A percentile compares a stretch with the other conserved stretches of the same genome.
These are phyloP conservation scores for Gouania willdenowi DNA, from an alignment of 2,797 vertebrate genomes.

Conservation along the genomic window DNA sequence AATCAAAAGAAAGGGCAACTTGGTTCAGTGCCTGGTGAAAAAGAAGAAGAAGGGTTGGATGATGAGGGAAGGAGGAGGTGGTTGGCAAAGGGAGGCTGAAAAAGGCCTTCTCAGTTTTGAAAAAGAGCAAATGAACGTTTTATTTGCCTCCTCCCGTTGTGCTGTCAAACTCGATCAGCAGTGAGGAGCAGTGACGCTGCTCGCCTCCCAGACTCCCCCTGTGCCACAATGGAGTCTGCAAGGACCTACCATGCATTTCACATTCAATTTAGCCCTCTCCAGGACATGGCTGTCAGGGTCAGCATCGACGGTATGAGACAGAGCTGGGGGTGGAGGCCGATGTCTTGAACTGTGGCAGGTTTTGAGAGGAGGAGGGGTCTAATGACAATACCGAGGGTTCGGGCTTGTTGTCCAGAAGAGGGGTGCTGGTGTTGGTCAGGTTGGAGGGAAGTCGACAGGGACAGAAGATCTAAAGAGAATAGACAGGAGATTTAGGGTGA, in stretches of 20 bases:
- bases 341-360: slow-evolving; percentile 64
- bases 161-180: slow-evolving; percentile 99
- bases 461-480: slow-evolving; percentile 65
- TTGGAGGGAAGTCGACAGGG: slow-evolving; percentile 50
- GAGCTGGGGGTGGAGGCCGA: slow-evolving; percentile 61
- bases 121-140: slow-evolving; percentile 75
- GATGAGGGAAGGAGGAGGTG: slow-evolving; percentile 11
- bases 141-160: slow-evolving; percentile 91
- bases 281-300: slow-evolving; percentile 78
- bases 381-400: slow-evolving; percentile 60
- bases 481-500: slow-evolving; percentile 70
- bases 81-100: slow-evolving; percentile 83
- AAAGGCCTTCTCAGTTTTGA: slow-evolving; percentile 84
- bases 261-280: slow-evolving; percentile 97
- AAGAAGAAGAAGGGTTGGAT: slow-evolving; percentile 37
- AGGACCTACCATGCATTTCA: slow-evolving; percentile 94
- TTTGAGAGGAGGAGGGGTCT: slow-evolving; percentile 43
- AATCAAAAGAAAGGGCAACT: slow-evolving; percentile 42
- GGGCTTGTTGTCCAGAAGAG: slow-evolving; percentile 45
- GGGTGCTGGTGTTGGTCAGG: slow-evolving; percentile 52
- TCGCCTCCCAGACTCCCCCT: slow-evolving; percentile 76
- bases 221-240: slow-evolving; percentile 88
- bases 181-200: slow-evolving; percentile 78
- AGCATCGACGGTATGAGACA: slow-evolving; percentile 62
- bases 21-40: slow-evolving; percentile 54